A percentile compares a stretch with the other conserved stretches of the same genome.
Evolutionary conservation across 2,797 vertebrate species (phyloP).

Genomic region (Argyrosomus regius): DNA sequence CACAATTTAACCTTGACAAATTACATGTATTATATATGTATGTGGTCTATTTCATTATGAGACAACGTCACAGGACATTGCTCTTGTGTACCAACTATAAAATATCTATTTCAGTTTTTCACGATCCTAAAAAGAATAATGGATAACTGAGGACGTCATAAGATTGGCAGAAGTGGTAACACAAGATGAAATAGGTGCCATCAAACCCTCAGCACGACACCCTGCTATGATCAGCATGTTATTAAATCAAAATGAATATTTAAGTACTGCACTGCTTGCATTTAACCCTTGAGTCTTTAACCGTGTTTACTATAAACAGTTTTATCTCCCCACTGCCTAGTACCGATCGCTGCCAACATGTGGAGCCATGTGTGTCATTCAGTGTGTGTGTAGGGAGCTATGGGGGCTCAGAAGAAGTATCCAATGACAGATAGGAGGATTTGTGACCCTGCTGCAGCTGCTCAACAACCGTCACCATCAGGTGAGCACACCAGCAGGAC

Average conservation of each 20-base stretch:
- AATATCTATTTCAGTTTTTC: not conserved
- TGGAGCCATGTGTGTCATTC: not conserved
- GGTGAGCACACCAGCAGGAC: slow-evolving; percentile 42
- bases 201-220: slow-evolving; percentile 40
- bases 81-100: not conserved
- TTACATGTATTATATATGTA: slow-evolving; percentile 3
- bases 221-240: slow-evolving; percentile 40
- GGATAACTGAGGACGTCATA: not conserved
- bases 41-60: slow-evolving; percentile 7
- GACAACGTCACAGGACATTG: not conserved
- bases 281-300: slow-evolving; percentile 38
- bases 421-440: slow-evolving; percentile 67
- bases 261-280: slow-evolving; percentile 26
- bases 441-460: slow-evolving; percentile 60
- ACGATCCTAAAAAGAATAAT: slow-evolving; percentile 18
- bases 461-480: slow-evolving; percentile 49
- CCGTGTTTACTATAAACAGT: slow-evolving; percentile 22
- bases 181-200: slow-evolving; percentile 33
- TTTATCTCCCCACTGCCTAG: slow-evolving; percentile 27
- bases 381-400: slow-evolving; percentile 13
- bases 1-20: not conserved
- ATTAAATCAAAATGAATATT: slow-evolving; percentile 55
- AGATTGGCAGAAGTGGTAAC: slow-evolving; percentile 43
- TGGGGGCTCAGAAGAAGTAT: slow-evolving; percentile 56
- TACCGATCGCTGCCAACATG: not conserved